Evolutionary conservation across 1,140 invertebrate species (phyloP), one percentile per base, ranked within the genome.

Genomic region (Berghia stephanieae): DNA sequence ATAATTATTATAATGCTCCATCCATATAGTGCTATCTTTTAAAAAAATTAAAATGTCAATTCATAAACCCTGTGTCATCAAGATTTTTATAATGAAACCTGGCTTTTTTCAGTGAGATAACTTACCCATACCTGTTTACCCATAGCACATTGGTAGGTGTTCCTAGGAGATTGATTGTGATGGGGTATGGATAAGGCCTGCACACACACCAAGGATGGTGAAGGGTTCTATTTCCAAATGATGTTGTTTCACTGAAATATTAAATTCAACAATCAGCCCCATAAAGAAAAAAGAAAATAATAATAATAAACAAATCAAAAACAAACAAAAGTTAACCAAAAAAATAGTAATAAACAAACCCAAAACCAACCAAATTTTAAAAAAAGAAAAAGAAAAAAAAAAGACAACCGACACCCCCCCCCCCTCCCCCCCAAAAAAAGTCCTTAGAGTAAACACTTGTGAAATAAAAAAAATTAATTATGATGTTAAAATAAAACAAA

Each of bases 81-180:
- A n/a, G n/a, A n/a, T n/a, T n/a, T n/a, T n/a, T n/a, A n/a, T n/a
- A n/a, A n/a, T n/a, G n/a, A n/a, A n/a, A n/a, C n/a, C n/a, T n/a
- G n/a, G n/a, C n/a, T n/a, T n/a, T n/a, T n/a, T n/a, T n/a, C n/a
- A n/a, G n/a, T n/a, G n/a, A n/a, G n/a, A 63, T 10, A 52, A 82
- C 85, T 74, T 88, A 92, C 94, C 96, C 95, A 98, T 99, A 0
- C 91, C 78, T 92, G 91, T 83, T 99, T 99, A 38, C 98, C 98
- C 98, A 99, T 99, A 91, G 98, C 98, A 91, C 98, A 99, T 89
- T 99, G 98, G 90, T 99, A 99, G 0, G 98, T 99, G 87, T 99
- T 99, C 82, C 98, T 93, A 2, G 98, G 98, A 88, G 96, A 98
- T 90, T 99, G 98, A 91, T 99, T 99, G 86, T 99, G 98, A 91